Base-by-base conservation (phyloP, 1,140 invertebrate genomes). In the Drosophila neocordata region DNA sequence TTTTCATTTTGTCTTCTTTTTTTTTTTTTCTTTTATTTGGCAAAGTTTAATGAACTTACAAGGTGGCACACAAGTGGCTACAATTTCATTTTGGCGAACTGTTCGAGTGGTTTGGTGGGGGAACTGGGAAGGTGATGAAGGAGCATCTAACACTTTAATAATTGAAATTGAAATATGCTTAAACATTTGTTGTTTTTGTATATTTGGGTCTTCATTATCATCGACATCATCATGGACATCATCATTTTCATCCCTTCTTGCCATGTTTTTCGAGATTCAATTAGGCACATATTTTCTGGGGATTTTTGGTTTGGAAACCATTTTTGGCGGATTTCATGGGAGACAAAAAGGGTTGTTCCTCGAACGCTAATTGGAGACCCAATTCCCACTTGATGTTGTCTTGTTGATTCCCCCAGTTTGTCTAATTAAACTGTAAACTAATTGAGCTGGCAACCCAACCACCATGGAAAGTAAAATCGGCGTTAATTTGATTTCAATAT, bases 231-330 rank as follows among this genome's bases (percentile, higher is more conserved):
- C 3, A 24, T 24, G 22, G 4, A 24, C 22, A 24, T 24, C 22
- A 24, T 24, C 6, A 4, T 48, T 3, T 18, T 3, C 15, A 20
- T 4, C 8, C 15, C 18, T 48, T 7, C 27, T 31, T 31, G 27
- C 27, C 27, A 31, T 0, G 27, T 31, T 35, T 5, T 51, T 56
- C n/a, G 11, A 68, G 71, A 81, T 81, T 85, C 74, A 85, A 85
- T 85, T 87, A 85, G 84, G 74, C 82, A 78, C 81, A 87, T 78
- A 85, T 85, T 85, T 85, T 77, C 71, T 65, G 61, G 44, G 58
- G 62, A 73, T 76, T 81, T 79, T 68, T 72, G 55, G 68, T 37
- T 38, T 66, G 55, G 61, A 31, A 31, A 31, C 27, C 27, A 31
- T 31, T 31, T 44, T 48, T 20, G 48, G 15, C 51, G 44, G 55